phyloP scores from a whole-genome alignment of 1,140 invertebrate genomes.

The Nixonia krombeini region DNA sequence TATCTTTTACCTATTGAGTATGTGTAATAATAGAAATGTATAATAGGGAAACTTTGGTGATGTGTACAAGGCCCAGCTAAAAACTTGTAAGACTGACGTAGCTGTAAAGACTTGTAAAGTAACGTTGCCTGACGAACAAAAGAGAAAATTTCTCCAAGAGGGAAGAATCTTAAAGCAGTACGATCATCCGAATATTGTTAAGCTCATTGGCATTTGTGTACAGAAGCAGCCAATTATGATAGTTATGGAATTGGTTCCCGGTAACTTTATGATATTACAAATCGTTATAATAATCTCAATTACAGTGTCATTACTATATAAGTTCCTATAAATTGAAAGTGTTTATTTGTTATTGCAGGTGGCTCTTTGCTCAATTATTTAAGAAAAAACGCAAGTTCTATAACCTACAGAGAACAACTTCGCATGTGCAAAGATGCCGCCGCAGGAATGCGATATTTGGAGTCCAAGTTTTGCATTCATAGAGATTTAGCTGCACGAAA shows the following conservation, averaged over 20 bases:
- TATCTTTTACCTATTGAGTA: too few relatives aligned
- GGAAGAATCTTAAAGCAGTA: conserved; percentile 97
- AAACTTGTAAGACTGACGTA: conserved; percentile 86
- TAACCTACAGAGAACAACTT: conserved; percentile 82
- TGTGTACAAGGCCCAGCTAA: conserved; percentile 92
- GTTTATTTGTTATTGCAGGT: conserved; percentile 72
- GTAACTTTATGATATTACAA: too few relatives aligned
- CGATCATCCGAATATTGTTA: conserved; percentile 96
- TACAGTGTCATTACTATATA: not conserved
- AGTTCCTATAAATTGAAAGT: not conserved
- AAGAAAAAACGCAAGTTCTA: conserved; percentile 79
- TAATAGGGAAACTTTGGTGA: conserved; percentile 96
- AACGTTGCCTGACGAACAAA: conserved; percentile 94
- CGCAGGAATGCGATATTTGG: conserved; percentile 95
- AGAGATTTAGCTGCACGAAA: conserved; percentile 95
- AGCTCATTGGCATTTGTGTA: conserved; percentile 97
- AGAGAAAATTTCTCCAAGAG: conserved; percentile 96
- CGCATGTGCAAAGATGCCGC: conserved; percentile 95
- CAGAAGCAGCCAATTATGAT: conserved; percentile 99
- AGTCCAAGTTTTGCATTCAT: conserved; percentile 97
- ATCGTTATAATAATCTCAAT: conserved; percentile 1
- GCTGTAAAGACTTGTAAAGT: conserved; percentile 97
- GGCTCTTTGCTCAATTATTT: conserved; percentile 92
- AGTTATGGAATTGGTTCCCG: conserved; percentile 97
- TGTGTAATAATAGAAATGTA: not conserved